phyloP scores from a whole-genome alignment of 1,140 invertebrate genomes.

The Euwallacea fornicatus region DNA sequence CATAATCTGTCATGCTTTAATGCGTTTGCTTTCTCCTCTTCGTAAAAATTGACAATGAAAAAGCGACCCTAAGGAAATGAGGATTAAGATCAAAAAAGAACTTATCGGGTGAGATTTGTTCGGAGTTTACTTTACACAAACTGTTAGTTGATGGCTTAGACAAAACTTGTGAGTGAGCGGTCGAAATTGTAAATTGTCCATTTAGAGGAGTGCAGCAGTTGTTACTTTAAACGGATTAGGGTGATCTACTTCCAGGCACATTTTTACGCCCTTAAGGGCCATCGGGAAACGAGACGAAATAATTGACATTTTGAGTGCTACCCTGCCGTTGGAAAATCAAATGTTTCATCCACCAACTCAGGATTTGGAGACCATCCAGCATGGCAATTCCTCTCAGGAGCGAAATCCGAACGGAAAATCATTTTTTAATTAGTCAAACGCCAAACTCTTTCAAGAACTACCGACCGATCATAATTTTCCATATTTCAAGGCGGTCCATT shows the following conservation, averaged over 20 bases:
- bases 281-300: too few relatives aligned
- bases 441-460: constrained; percentile 9
- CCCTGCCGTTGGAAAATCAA: too few relatives aligned
- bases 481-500: constrained; percentile 24
- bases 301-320: too few relatives aligned
- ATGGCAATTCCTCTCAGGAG: neutral
- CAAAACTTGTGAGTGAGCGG: too few relatives aligned
- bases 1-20: constrained; percentile 19
- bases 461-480: constrained; percentile 23
- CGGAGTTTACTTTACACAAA: neutral
- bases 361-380: too few relatives aligned
- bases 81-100: neutral
- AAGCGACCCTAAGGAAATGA: constrained; percentile 11
- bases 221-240: too few relatives aligned
- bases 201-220: too few relatives aligned
- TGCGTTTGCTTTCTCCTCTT: constrained; percentile 9
- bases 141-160: too few relatives aligned
- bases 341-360: too few relatives aligned
- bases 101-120: constrained; percentile 5
- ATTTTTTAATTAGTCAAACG: constrained; percentile 15
- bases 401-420: neutral
- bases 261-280: too few relatives aligned
- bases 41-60: constrained; percentile 17
- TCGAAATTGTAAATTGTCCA: too few relatives aligned
- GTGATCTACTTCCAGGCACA: too few relatives aligned